Conservation (phyloP, 2,113 vertebrate species). For the Paracanthobrama guichenoti region DNA sequence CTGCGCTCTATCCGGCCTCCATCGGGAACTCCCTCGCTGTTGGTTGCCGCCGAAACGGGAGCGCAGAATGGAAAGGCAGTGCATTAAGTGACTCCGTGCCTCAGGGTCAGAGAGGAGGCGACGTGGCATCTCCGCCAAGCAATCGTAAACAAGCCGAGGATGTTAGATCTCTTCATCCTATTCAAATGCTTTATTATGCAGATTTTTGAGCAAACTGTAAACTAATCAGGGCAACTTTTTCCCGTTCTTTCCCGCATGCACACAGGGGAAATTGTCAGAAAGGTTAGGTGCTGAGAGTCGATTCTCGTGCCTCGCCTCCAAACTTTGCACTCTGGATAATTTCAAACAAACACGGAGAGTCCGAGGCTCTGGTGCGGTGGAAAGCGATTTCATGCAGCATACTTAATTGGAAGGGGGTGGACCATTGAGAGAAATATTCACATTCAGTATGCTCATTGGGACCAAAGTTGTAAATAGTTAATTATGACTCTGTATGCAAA, state of each 20-base stretch:
- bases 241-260: constrained; percentile 44
- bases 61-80: constrained; percentile 42
- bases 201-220: constrained; percentile 73
- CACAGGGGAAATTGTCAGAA: constrained; percentile 65
- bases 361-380: constrained; percentile 13
- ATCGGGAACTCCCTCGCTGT: constrained; percentile 69
- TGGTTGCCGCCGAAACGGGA: constrained; percentile 67
- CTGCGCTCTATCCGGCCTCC: constrained; percentile 69
- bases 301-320: constrained; percentile 20
- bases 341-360: constrained; percentile 44
- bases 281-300: constrained; percentile 68
- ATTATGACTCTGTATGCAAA: constrained; percentile 74
- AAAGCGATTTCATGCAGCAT: constrained; percentile 15
- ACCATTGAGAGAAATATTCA: constrained; percentile 22
- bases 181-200: constrained; percentile 73
- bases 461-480: constrained; percentile 65
- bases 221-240: constrained; percentile 72
- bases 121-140: constrained; percentile 59
- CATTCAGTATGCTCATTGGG: constrained; percentile 48
- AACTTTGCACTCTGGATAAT: constrained; percentile 54
- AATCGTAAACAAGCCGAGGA: constrained; percentile 72
- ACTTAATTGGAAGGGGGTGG: constrained; percentile 51
- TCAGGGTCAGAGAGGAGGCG: constrained; percentile 73
- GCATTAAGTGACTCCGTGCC: constrained; percentile 75
- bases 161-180: constrained; percentile 76